A percentile compares a stretch with the other conserved stretches of the same genome.
These are phyloP conservation scores for Parascotia fuliginaria DNA, from an alignment of 2,888 invertebrate genomes.

Conservation along the genomic window DNA sequence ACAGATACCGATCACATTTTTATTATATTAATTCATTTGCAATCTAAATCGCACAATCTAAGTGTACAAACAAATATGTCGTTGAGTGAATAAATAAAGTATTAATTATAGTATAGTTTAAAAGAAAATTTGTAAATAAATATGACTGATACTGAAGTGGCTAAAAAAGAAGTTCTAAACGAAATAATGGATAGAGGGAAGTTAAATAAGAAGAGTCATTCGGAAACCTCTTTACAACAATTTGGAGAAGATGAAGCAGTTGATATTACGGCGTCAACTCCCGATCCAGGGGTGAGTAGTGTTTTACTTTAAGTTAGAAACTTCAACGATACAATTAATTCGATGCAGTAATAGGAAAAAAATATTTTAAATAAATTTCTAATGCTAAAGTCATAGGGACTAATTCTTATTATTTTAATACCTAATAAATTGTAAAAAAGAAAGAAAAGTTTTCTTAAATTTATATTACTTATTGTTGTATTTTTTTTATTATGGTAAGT, in stretches of 20 bases:
- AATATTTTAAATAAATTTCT: too few relatives aligned
- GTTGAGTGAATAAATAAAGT: slow-evolving; percentile 6
- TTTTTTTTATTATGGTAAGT: too few relatives aligned
- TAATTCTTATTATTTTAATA: too few relatives aligned
- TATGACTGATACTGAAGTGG: slow-evolving; percentile 58
- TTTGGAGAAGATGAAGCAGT: slow-evolving; percentile 62
- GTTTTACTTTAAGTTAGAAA: not conserved
- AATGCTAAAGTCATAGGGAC: too few relatives aligned
- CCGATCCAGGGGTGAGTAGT: slow-evolving; percentile 71
- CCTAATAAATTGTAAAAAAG: too few relatives aligned
- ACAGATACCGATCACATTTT: slow-evolving; percentile 60
- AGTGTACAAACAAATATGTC: slow-evolving; percentile 46
- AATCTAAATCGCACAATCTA: slow-evolving; percentile 63
- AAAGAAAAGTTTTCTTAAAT: too few relatives aligned
- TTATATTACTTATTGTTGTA: too few relatives aligned
- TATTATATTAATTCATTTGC: slow-evolving; percentile 71
- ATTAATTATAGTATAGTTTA: not conserved
- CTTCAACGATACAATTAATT: too few relatives aligned
- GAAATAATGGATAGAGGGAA: slow-evolving; percentile 67
- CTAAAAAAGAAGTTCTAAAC: slow-evolving; percentile 59
- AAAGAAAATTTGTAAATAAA: not conserved
- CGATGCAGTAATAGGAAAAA: too few relatives aligned
- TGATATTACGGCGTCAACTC: slow-evolving; percentile 32
- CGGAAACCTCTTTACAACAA: slow-evolving; percentile 74
- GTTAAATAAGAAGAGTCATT: slow-evolving; percentile 75